Evolutionary conservation across 2,113 vertebrate genomes (phyloP).

Genomic region (Pao palembangensis): DNA sequence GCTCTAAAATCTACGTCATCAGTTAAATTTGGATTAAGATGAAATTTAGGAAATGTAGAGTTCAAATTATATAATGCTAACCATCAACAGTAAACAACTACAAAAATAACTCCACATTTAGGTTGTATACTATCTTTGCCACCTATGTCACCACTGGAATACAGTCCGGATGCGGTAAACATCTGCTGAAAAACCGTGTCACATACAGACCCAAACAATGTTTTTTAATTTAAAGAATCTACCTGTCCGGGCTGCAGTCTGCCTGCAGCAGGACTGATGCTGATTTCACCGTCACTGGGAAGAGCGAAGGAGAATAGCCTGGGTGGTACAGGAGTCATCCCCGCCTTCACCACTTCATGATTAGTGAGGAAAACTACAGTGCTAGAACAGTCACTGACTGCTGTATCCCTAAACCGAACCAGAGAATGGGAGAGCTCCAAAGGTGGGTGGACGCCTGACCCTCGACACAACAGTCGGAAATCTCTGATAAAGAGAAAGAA

Average conservation of each 20-base stretch:
- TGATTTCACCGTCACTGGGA: slow-evolving; percentile 75
- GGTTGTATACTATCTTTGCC: too few relatives aligned
- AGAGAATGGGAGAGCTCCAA: slow-evolving; percentile 86
- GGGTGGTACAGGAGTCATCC: slow-evolving; percentile 58
- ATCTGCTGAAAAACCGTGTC: too few relatives aligned
- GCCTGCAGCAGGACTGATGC: slow-evolving; percentile 78
- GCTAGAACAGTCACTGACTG: slow-evolving; percentile 73
- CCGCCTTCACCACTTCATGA: slow-evolving; percentile 6
- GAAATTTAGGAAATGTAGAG: too few relatives aligned
- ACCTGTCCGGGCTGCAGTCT: slow-evolving; percentile 72
- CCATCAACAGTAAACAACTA: too few relatives aligned
- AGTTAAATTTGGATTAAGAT: too few relatives aligned
- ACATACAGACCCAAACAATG: background rate
- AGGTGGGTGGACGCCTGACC: slow-evolving; percentile 80
- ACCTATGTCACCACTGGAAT: too few relatives aligned
- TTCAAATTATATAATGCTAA: too few relatives aligned
- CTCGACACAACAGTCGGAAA: slow-evolving; percentile 83
- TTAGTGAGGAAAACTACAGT: slow-evolving; percentile 77
- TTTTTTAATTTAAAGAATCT: background rate
- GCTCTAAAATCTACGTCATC: too few relatives aligned
- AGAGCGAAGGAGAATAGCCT: slow-evolving; percentile 80
- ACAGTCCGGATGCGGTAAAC: too few relatives aligned
- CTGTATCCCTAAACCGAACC: slow-evolving; percentile 84
- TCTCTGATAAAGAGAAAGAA: slow-evolving; percentile 70
- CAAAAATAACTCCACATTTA: too few relatives aligned